Percentiles rank a stretch among this genome's conserved stretches.
phyloP scores from a whole-genome alignment of 2,888 invertebrate species.

The Cantharis rufa region DNA sequence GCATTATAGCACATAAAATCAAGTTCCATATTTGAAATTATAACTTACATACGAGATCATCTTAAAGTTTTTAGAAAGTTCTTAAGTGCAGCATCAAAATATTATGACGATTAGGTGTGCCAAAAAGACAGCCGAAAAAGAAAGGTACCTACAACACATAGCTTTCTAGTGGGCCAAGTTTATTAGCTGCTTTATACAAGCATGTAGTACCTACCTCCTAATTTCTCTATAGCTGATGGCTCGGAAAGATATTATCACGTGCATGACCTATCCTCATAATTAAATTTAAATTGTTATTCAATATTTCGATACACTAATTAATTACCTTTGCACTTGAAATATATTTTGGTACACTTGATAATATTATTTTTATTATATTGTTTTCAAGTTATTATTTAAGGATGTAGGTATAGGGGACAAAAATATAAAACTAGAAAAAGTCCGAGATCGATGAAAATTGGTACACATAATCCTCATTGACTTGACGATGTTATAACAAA shows the following conservation, averaged over 20 bases:
- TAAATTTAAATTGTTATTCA: background rate
- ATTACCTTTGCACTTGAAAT: background rate
- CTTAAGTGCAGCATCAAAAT: conserved; percentile 1
- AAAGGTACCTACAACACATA: background rate
- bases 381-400: too few relatives aligned
- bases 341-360: background rate
- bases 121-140: conserved; percentile 12
- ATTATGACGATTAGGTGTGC: conserved; percentile 7
- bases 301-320: background rate
- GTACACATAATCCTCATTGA: too few relatives aligned
- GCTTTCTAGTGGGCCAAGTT: conserved; percentile 24
- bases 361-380: too few relatives aligned
- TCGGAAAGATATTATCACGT: background rate
- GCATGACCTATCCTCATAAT: background rate
- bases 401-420: too few relatives aligned
- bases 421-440: too few relatives aligned
- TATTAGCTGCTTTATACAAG: background rate
- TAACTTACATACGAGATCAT: background rate
- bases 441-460: too few relatives aligned
- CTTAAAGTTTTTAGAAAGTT: background rate
- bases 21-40: background rate
- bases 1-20: background rate
- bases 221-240: background rate
- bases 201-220: background rate
- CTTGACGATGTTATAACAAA: too few relatives aligned